Evolutionary conservation across 1,140 invertebrate species (phyloP), one percentile per base, ranked within the genome.

Genomic region (Tetraneura akinire): DNA sequence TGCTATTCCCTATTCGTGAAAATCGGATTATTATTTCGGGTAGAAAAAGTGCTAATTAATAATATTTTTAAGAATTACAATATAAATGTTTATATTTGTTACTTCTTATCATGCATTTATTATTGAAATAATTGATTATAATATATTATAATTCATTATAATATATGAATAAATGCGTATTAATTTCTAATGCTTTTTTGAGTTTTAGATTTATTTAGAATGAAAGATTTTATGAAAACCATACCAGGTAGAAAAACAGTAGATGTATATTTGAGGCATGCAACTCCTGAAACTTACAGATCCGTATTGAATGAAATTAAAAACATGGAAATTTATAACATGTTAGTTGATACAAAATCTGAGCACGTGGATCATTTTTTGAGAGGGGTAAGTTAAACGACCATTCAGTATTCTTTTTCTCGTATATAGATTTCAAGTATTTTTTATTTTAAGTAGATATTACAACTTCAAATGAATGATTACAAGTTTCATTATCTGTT

Each of bases 401-500:
- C 4, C 8, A 29, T 51, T 80, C 18, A 9, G 1, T 37, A 57
- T 37, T 13, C 13, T 13, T 1, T n/a, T n/a, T n/a, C n/a, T n/a
- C n/a, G n/a, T n/a, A n/a, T n/a, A 68, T 53, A 8, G 11, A 3
- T 60, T 62, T 62, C 3, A 42, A 13, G 21, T 53, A 13, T 45
- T 2, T 9, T 55, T 76, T 37, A 18, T 18, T 70, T 78, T 73
- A 86, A 86, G 23, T 85, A 91, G 90, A 89, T 91, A 81, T 84
- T 91, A 23, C 88, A 90, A 83, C 85, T 91, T 14, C 89, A 90
- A 86, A 91, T 91, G 90, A 90, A 90, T 81, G 90, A 91, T 83
- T 91, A 90, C 86, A 90, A 90, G 83, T 91, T 91, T 84, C 90
- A 91, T 84, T 91, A 91, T 85, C 86, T 91, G 71, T 90, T 91